phyloP scores from a whole-genome alignment of 2,888 invertebrate species.

The Andrena minutula region DNA sequence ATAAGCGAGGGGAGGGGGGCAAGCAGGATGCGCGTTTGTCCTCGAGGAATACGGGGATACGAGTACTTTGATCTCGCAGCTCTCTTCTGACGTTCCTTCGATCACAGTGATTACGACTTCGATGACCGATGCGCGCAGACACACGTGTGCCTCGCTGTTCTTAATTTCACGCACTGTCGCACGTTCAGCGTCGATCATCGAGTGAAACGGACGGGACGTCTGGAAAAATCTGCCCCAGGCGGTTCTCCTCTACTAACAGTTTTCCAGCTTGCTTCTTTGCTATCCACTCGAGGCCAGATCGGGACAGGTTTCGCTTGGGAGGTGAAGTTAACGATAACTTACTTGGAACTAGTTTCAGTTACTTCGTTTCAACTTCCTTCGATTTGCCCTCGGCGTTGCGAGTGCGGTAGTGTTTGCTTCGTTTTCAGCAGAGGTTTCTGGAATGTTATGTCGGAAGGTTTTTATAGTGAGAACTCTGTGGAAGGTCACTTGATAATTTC shows the following conservation, averaged over 20 bases:
- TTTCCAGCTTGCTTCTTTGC: constrained; percentile 8
- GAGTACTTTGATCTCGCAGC: constrained; percentile 57
- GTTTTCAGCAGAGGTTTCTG: too few species aligned
- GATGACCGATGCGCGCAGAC: constrained; percentile 60
- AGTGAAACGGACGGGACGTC: constrained; percentile 30
- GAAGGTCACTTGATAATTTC: too few species aligned
- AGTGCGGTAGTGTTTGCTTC: too few species aligned
- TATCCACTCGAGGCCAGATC: not conserved
- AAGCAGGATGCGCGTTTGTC: constrained; percentile 55
- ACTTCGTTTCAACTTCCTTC: too few species aligned
- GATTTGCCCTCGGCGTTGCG: too few species aligned
- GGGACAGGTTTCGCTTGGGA: not conserved
- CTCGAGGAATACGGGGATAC: constrained; percentile 43
- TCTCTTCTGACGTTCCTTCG: constrained; percentile 70
- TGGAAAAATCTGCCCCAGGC: constrained; percentile 31
- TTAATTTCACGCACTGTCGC: constrained; percentile 65
- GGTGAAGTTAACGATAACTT: not conserved
- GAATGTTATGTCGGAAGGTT: too few species aligned
- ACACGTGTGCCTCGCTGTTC: constrained; percentile 46
- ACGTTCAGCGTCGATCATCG: constrained; percentile 48
- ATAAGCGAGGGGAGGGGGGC: constrained; percentile 28
- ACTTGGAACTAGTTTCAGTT: not conserved
- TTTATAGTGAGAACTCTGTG: too few species aligned
- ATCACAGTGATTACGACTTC: constrained; percentile 80
- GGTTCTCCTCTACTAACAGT: constrained; percentile 12